Base-by-base conservation (phyloP, 1,140 invertebrate species). In the Musca vetustissima region DNA sequence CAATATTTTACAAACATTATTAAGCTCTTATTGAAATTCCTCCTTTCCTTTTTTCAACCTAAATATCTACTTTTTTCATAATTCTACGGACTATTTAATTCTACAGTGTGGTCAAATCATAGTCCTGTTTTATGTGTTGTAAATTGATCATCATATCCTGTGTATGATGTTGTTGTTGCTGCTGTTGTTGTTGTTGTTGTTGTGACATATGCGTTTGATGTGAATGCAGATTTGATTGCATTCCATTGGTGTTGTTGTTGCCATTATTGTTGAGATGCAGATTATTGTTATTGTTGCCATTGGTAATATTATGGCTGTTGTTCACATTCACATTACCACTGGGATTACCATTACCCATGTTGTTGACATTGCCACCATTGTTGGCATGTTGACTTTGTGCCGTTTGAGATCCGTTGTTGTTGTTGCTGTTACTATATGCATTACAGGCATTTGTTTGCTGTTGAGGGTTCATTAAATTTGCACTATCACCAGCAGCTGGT, bases 51-150 rank as follows among this genome's bases (percentile, higher is more conserved):
- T 43, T 11, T 43, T 43, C 13, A 43, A 43, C 36, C 36, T 43
- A 28, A 28, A 43, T 43, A 11, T 43, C 36, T 7, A 43, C 13
- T 43, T 2, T 43, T 43, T 43, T 8, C 11, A 9, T 43, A 43
- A 11, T n/a, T n/a, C n/a, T n/a, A 43, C 4, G 13, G 28, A 28
- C 17, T 25, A n/a, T 24, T 59, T 19, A 61, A n/a, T 69, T 70
- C 89, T 91, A 92, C 84, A 91, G 87, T 9, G 89, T 84, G 65
- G 90, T 92, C 47, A 92, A 85, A 66, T 89, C 90, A 73, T 92
- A 92, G 73, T 92, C 90, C 64, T 89, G 88, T 83, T 91, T 91
- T 70, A 90, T 88, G 57, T 86, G 78, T 48, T 79, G 73, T 66
- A 79, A 73, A 72, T 78, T 80, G 72, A 69, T 71, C 74, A 82